Evolutionary conservation across 2,113 vertebrate genomes (phyloP).

Genomic region (human): GRCh38 chrX:28538001-28538500

Average conservation of each 20-base stretch:
- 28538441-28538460: neutral
- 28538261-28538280: neutral
- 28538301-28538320: neutral
- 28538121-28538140: neutral
- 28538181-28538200: neutral
- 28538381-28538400: neutral
- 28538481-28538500: neutral
- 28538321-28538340: neutral
- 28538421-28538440: neutral
- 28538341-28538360: neutral
- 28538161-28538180: neutral
- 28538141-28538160: neutral
- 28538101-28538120: conserved; percentile 5
- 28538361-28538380: neutral
- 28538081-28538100: neutral
- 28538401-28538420: neutral
- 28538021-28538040: neutral
- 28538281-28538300: neutral
- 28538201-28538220: neutral
- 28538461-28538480: neutral
- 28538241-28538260: neutral
- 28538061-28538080: neutral
- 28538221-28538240: neutral
- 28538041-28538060: conserved; percentile 20
- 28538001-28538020: neutral